These are phyloP conservation scores for Patella pellucida DNA, from an alignment of 2,888 invertebrate species.

Conservation along the genomic window DNA sequence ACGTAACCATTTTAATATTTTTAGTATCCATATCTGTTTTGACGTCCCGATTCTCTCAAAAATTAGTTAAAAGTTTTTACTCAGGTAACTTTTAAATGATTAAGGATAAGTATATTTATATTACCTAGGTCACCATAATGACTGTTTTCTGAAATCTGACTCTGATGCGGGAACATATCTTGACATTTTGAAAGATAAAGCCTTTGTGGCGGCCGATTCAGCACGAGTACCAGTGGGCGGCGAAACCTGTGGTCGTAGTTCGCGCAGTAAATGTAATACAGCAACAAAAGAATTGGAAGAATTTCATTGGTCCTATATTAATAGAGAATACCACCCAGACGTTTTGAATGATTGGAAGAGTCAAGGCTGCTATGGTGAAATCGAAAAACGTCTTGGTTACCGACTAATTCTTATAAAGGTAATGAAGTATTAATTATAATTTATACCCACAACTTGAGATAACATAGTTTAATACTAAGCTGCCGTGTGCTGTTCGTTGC, in stretches of 20 bases:
- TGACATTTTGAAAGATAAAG: slow-evolving; percentile 13
- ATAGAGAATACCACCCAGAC: slow-evolving; percentile 16
- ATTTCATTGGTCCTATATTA: slow-evolving; percentile 30
- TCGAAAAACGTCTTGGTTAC: slow-evolving; percentile 27
- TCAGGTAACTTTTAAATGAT: not conserved
- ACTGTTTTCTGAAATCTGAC: slow-evolving; percentile 28
- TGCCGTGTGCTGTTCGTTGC: not conserved
- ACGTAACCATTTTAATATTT: not conserved
- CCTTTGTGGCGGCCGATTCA: slow-evolving; percentile 13
- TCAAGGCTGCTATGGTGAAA: slow-evolving; percentile 23
- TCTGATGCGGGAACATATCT: slow-evolving; percentile 27
- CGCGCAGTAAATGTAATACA: slow-evolving; percentile 25
- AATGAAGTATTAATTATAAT: not conserved
- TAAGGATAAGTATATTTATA: not conserved
- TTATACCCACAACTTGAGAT: not conserved
- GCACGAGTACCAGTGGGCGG: slow-evolving; percentile 16
- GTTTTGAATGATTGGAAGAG: slow-evolving; percentile 24
- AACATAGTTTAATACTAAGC: not conserved
- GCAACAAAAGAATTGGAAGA: slow-evolving; percentile 23
- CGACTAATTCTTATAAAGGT: slow-evolving; percentile 24
- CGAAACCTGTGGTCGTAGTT: slow-evolving; percentile 25
- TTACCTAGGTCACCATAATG: slow-evolving; percentile 30
- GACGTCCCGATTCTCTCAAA: not conserved
- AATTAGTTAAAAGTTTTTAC: not conserved
- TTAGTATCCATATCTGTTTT: not conserved